Base-by-base conservation (phyloP, 2,113 vertebrate species). In the Seriola rivoliana region DNA sequence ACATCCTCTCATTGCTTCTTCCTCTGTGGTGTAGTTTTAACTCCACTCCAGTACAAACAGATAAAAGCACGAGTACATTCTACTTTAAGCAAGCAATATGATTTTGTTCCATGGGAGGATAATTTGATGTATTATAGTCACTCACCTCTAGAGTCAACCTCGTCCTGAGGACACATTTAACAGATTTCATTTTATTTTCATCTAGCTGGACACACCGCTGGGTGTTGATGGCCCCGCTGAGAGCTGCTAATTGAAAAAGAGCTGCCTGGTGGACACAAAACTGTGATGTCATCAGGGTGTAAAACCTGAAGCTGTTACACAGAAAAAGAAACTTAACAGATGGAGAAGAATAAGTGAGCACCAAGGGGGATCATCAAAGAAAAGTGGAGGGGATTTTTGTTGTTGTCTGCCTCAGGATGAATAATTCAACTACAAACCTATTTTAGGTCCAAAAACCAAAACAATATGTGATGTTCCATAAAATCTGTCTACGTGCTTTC, bases 211-310 rank as follows among this genome's bases (percentile, higher is more conserved):
- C 40, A 23, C 69, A 9, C 82, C 4, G 82, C 84, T 73, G 78
- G 54, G 89, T 82, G 85, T 59, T 85, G 71, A 75, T 68, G 75
- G 60, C 50, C 74, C 21, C 46, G 69, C 84, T 85, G 86, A 40
- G 80, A 88, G 82, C 66, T 75, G 85, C 84, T 91, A 92, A 92
- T 91, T 91, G 89, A 91, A 92, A 91, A 88, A 50, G 57, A 77
- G 82, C 69, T 68, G 42, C 82, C 75, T 63, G n/a, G 52, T 79
- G 76, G 79, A 73, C 19, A 4, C 54, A 70, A 60, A 75, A 46
- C 57, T 4, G 23, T 74, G n/a, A 79, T 21, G 55, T 67, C n/a
- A 23, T 38, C 58, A 40, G 13, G 57, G 40, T 25, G 58, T 76
- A 70, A 84, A 76, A 75, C 69, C 2, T 40, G 59, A 68, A 25